Conservation (phyloP, 2,888 invertebrate genomes). For the Frankliniella fusca region DNA sequence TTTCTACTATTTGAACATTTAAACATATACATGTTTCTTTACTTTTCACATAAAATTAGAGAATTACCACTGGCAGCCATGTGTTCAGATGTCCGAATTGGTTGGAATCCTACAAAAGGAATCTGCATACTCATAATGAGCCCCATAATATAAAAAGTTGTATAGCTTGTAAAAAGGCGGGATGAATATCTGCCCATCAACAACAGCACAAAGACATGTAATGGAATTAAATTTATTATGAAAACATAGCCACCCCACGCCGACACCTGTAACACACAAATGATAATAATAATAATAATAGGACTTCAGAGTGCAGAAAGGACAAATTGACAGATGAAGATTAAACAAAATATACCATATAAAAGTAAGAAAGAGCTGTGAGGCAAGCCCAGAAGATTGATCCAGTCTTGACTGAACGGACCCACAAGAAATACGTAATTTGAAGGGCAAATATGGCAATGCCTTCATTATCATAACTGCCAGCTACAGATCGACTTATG, state of each 20-base stretch:
- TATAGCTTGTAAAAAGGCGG: conserved; percentile 89
- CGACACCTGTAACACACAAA: conserved; percentile 64
- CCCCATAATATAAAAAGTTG: conserved; percentile 94
- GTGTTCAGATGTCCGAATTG: conserved; percentile 96
- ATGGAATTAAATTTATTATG: conserved; percentile 97
- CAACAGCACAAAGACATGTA: conserved; percentile 91
- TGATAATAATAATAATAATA: background rate
- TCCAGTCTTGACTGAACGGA: conserved; percentile 95
- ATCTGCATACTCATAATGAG: conserved; percentile 96
- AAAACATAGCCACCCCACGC: conserved; percentile 99
- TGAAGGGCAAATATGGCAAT: conserved; percentile 99
- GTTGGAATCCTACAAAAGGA: conserved; percentile 95
- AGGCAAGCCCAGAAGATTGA: conserved; percentile 95
- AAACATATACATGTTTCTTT: background rate
- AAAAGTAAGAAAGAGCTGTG: conserved; percentile 95
- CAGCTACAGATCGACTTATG: conserved; percentile 97
- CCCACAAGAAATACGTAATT: conserved; percentile 97
- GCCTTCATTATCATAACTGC: conserved; percentile 99
- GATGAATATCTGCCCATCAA: conserved; percentile 94
- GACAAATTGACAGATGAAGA: conserved; percentile 27
- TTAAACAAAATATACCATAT: conserved; percentile 74
- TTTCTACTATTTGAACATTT: too few species aligned
- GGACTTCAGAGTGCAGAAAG: background rate
- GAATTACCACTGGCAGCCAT: conserved; percentile 83
- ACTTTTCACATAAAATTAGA: background rate